phyloP scores from a whole-genome alignment of 2,797 vertebrate species.

The Dryobates pubescens region DNA sequence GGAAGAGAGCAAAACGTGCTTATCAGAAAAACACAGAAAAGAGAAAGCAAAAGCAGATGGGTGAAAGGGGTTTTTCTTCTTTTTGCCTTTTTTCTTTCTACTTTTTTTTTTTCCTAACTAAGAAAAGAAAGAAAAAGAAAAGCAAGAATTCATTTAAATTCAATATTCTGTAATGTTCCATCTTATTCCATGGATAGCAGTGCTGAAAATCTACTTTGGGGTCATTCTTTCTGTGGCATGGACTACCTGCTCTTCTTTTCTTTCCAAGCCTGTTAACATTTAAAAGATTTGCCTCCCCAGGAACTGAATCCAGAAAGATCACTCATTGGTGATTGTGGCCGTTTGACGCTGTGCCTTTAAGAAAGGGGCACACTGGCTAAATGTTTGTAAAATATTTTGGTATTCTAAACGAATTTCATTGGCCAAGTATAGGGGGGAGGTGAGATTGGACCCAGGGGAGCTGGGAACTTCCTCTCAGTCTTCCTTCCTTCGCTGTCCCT shows the following conservation, averaged over 20 bases:
- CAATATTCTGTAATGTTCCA: neutral
- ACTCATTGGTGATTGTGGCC: neutral
- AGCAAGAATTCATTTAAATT: neutral
- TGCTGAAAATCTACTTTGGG: neutral
- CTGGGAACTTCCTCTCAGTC: too few relatives aligned
- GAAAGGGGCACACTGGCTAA: too few relatives aligned
- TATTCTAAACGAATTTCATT: too few relatives aligned
- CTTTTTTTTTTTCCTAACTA: too few relatives aligned
- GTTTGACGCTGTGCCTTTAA: too few relatives aligned
- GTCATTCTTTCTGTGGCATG: neutral
- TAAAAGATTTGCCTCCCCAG: neutral
- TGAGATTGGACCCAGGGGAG: too few relatives aligned
- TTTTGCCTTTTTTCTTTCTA: too few relatives aligned
- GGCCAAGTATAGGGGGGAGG: too few relatives aligned
- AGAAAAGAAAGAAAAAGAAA: neutral
- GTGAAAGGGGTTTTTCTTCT: neutral
- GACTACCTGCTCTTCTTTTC: neutral
- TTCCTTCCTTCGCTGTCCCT: too few relatives aligned
- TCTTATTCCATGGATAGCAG: neutral
- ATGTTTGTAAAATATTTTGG: too few relatives aligned
- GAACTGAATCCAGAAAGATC: neutral
- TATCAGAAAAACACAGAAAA: slow-evolving; percentile 42
- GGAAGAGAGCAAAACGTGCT: neutral
- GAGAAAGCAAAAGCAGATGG: slow-evolving; percentile 9
- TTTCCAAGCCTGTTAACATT: neutral